Base-by-base conservation (phyloP, 1,140 invertebrate species). In the Panulirus ornatus region DNA sequence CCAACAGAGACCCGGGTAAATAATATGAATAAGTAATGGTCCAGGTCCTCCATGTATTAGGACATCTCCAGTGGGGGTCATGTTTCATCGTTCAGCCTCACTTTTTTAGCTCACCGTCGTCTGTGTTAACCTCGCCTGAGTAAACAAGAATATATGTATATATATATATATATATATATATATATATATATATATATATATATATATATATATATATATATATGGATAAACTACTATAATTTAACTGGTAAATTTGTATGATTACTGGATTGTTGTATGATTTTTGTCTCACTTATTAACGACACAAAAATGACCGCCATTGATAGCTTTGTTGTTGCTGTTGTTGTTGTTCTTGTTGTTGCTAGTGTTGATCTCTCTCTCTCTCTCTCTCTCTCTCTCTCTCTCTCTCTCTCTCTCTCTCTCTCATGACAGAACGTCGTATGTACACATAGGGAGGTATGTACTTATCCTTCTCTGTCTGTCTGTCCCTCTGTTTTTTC, bases 351-450 rank as follows among this genome's bases (percentile, higher is more conserved):
- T 34, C 36, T 73, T 73, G 14, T 38, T 73, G 70, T 73, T 38
- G 36, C 22, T 38, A 36, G 70, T 36, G 42, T 73, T 38, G 70
- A 73, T 73, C 36, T 73, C 70, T 36, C 70, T 73, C 70, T 73
- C 70, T 70, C 66, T 70, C 66, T n/a, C 66, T 70, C 66, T 70
- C 66, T 70, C 66, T 70, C 66, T 70, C 66, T 70, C 66, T 70
- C 66, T 70, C 66, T 70, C 66, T 70, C 66, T 70, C 66, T 70
- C 66, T 70, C 30, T 34, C 2, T 73, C 70, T 19, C 30, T 73
- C 70, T 73, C 70, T 30, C 70, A 30, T 3, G 11, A 30, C 40
- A 1, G n/a, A n/a, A n/a, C n/a, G n/a, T n/a, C n/a, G n/a, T n/a
- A n/a, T n/a, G n/a, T n/a, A n/a, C n/a, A n/a, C n/a, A n/a, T n/a